Conservation (phyloP, 30 jellyfish, hydroid and myxozoan species). For the Turritopsis dohrnii region DNA sequence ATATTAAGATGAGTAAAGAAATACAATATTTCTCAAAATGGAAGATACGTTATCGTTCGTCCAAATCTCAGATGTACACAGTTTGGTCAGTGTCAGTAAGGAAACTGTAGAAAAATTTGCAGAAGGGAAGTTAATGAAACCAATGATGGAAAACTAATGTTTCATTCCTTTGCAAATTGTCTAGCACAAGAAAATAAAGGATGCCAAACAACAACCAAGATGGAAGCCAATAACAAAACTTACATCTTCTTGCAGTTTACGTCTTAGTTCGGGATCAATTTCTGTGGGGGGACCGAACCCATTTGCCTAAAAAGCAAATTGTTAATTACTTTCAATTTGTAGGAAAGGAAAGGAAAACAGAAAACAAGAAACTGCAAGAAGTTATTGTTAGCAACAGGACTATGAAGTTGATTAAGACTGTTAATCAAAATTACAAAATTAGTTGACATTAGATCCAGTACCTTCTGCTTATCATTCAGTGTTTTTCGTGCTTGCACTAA, state of each 20-base stretch:
- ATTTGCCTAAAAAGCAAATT: background rate
- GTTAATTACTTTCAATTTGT: background rate
- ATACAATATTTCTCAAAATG: too few species aligned
- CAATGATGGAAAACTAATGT: background rate
- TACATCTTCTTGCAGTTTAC: slow-evolving; percentile 9
- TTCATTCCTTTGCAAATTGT: too few species aligned
- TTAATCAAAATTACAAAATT: background rate
- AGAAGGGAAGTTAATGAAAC: background rate
- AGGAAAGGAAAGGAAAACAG: background rate
- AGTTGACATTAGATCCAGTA: background rate
- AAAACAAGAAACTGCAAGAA: background rate
- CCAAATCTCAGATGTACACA: background rate
- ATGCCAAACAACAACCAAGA: background rate
- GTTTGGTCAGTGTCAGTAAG: background rate
- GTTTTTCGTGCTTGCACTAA: slow-evolving; percentile 15
- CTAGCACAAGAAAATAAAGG: background rate
- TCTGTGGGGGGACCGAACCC: slow-evolving; percentile 8
- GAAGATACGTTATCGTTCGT: background rate
- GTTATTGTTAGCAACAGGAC: background rate
- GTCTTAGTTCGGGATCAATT: background rate
- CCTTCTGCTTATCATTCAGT: slow-evolving; percentile 6
- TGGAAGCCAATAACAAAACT: background rate
- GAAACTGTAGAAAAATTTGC: background rate
- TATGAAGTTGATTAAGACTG: background rate
- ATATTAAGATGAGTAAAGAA: too few species aligned